phyloP scores from a whole-genome alignment of 2,113 vertebrate genomes.

The Sapajus apella region DNA sequence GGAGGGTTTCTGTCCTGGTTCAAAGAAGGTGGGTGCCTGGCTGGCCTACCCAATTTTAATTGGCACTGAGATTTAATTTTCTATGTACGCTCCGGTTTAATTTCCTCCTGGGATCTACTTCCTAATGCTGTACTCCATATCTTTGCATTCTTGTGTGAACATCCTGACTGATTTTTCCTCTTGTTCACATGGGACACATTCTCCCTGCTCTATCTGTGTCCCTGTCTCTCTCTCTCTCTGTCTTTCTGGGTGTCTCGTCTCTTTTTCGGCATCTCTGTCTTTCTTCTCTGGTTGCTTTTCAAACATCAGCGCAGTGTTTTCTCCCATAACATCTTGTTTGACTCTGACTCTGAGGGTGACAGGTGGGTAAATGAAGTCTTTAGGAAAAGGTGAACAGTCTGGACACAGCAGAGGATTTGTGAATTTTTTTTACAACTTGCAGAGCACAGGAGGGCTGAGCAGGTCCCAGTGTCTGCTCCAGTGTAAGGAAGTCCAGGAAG shows the following conservation, averaged over 20 bases:
- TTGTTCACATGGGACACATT: not conserved
- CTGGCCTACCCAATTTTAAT: not conserved
- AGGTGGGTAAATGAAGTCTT: not conserved
- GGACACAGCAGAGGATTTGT: not conserved
- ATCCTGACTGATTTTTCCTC: not conserved
- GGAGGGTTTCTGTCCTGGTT: not conserved
- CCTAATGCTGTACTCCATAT: rapidly evolving
- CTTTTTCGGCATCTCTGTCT: not conserved
- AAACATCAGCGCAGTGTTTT: not conserved
- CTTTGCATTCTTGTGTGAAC: too few species aligned
- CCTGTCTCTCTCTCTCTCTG: not conserved
- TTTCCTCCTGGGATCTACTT: not conserved
- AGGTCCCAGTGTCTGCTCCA: not conserved
- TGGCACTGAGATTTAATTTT: not conserved
- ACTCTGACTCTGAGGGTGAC: not conserved
- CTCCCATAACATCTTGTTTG: too few species aligned
- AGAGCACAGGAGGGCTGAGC: not conserved
- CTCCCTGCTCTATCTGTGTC: not conserved
- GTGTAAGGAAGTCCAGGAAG: not conserved
- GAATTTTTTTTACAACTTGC: too few species aligned
- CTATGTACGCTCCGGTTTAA: not conserved
- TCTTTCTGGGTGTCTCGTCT: not conserved
- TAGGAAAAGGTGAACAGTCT: not conserved
- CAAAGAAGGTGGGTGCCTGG: too few species aligned
- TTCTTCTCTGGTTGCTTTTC: not conserved